Base-by-base conservation (phyloP, 2,113 vertebrate genomes). In the Nymphicus hollandicus region DNA sequence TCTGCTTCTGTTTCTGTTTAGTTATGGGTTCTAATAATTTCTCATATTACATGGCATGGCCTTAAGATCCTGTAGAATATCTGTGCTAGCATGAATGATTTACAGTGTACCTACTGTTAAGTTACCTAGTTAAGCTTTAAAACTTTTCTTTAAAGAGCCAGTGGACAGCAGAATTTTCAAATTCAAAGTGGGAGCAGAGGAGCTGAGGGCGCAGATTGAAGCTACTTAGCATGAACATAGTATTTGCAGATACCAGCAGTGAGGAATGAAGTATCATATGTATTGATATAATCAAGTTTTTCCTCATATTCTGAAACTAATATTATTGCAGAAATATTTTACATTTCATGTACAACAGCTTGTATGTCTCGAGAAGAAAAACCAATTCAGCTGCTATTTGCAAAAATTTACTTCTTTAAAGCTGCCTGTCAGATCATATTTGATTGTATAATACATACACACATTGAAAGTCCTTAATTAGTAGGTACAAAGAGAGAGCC, bases 381-480 rank as follows among this genome's bases (percentile, higher is more conserved):
- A 58, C 9, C 20, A 58, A 13, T 13, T 50, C 20, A 77, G 35
- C 33, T 64, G 41, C 44, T 79, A 20, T 71, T 87, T 70, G 41
- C 33, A 86, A 65, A 24, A 41, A 72, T 83, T 88, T 78, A 70
- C 43, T 84, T 81, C 52, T 84, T 74, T 73, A 76, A 74, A 93
- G 28, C 37, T 78, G 74, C 27, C 60, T 73, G 31, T 95, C 73
- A 95, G 55, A 72, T 94, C 76, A 69, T 72, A 73, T 68, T 81
- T 14, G 10, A 74, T 79, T 86, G 15, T 44, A 64, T 92, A 92
- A 92, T 37, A 79, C 17, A 64, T 7, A 55, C 7, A 60, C 73
- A 85, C 31, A 85, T 86, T 81, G 60, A 53, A 97, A 92, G 41
- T 72, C 78, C 95, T 86, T 97, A 97, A 98, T 98, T 96, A 98